Evolutionary conservation across 2,888 invertebrate genomes (phyloP).

Genomic region (Protodeltote pygarga): DNA sequence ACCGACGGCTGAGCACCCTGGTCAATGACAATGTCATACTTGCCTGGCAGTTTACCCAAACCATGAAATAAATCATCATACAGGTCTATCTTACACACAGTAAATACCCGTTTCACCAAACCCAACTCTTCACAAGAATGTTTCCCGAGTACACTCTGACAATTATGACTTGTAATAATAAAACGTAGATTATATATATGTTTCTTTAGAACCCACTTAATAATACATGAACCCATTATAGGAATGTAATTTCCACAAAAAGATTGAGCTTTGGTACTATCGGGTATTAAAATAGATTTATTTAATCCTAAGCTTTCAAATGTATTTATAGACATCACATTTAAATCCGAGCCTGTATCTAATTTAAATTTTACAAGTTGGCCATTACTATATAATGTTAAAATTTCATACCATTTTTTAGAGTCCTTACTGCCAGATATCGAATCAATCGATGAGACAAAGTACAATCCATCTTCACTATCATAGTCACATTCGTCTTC

Average conservation of each 20-base stretch:
- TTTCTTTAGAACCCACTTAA: no score
- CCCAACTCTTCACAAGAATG: conserved; percentile 4
- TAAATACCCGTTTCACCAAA: conserved; percentile 5
- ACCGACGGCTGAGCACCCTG: conserved; percentile 13
- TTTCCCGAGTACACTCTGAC: conserved; percentile 16
- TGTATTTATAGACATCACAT: conserved; percentile 3
- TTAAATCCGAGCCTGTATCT: conserved; percentile 16
- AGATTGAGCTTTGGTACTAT: conserved; percentile 7
- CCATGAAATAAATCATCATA: conserved; percentile 39
- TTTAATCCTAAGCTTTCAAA: conserved; percentile 2
- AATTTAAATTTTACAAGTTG: conserved; percentile 12
- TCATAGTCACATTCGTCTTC: no score
- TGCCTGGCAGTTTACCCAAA: conserved; percentile 33
- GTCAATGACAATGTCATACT: conserved; percentile 34
- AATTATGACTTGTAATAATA: no score
- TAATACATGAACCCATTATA: no score
- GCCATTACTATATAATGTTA: conserved; percentile 7
- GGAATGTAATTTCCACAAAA: conserved; percentile 4
- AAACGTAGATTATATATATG: no score
- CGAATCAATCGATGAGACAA: no score
- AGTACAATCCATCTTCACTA: no score
- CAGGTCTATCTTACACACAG: conserved; percentile 3
- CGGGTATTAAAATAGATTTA: conserved; percentile 1
- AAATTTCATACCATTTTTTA: conserved; percentile 7
- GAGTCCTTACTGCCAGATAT: no score